Conservation (phyloP, 2,888 invertebrate species). For the Pyrgus malvae region DNA sequence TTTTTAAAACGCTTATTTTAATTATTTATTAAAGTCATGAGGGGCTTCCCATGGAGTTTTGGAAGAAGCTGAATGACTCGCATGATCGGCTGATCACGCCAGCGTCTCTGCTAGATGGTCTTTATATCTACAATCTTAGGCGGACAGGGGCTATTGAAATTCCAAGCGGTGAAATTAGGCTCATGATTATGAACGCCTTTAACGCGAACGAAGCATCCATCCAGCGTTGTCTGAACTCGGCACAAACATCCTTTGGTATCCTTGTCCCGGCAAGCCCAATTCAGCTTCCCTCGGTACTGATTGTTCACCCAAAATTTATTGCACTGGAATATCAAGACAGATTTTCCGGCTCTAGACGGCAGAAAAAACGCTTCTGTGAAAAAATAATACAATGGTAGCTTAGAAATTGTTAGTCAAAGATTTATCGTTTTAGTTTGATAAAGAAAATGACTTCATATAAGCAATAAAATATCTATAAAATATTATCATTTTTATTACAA, state of each 20-base stretch:
- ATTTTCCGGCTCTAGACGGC: constrained; percentile 74
- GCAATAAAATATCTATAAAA: too few relatives aligned
- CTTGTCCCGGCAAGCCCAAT: constrained; percentile 77
- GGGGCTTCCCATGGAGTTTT: too few relatives aligned
- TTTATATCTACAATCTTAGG: constrained; percentile 41
- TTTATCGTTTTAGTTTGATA: too few relatives aligned
- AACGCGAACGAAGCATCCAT: constrained; percentile 65
- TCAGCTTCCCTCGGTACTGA: constrained; percentile 69
- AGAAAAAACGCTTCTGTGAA: constrained; percentile 71
- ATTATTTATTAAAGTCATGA: too few relatives aligned
- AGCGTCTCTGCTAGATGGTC: constrained; percentile 19
- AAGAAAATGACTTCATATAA: too few relatives aligned
- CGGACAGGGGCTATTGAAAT: constrained; percentile 50
- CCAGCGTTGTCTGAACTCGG: constrained; percentile 73
- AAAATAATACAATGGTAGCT: constrained; percentile 2
- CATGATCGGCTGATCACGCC: constrained; percentile 9
- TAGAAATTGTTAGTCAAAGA: too few relatives aligned
- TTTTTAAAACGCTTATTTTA: constrained; percentile 17
- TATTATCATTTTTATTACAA: too few relatives aligned
- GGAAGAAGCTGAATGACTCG: neutral
- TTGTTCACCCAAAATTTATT: constrained; percentile 79
- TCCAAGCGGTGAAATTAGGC: constrained; percentile 68
- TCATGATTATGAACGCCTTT: constrained; percentile 67
- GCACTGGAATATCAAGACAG: constrained; percentile 66
- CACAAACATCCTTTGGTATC: constrained; percentile 68